Conservation (phyloP, 2,888 invertebrate species). For the Bellardia pandia region DNA sequence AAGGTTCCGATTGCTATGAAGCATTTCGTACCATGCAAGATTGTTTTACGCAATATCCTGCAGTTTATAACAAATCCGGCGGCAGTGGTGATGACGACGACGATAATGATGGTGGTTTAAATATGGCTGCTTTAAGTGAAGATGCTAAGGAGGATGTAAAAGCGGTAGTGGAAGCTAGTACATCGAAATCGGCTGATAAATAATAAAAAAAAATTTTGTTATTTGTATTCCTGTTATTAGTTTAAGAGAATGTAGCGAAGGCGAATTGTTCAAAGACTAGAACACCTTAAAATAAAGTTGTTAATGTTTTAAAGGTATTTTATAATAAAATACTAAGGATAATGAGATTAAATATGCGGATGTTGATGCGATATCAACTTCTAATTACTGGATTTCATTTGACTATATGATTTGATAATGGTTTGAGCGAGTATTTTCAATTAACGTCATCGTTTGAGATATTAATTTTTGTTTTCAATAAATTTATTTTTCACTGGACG, state of each 20-base stretch:
- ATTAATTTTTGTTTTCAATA: not conserved
- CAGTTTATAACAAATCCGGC: conserved; percentile 91
- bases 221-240: conserved; percentile 35
- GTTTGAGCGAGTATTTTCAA: too few species aligned
- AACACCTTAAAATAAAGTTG: conserved; percentile 1
- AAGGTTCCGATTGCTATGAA: conserved; percentile 96
- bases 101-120: conserved; percentile 75
- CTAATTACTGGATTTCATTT: not conserved
- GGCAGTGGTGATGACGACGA: conserved; percentile 87
- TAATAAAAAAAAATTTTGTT: not conserved
- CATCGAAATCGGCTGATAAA: conserved; percentile 18
- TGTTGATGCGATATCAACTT: not conserved
- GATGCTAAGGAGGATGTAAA: conserved; percentile 68
- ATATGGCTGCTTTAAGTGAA: conserved; percentile 77
- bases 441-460: too few species aligned
- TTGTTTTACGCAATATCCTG: conserved; percentile 95
- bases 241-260: conserved; percentile 21
- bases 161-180: conserved; percentile 70
- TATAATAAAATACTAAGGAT: conserved; percentile 55
- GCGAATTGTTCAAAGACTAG: not conserved
- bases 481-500: not conserved
- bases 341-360: not conserved
- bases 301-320: conserved; percentile 36
- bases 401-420: too few species aligned
- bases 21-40: conserved; percentile 95